A percentile compares a stretch with the other conserved stretches of the same genome.
phyloP scores from a whole-genome alignment of 2,113 vertebrate genomes.

The Callopanchax toddi region DNA sequence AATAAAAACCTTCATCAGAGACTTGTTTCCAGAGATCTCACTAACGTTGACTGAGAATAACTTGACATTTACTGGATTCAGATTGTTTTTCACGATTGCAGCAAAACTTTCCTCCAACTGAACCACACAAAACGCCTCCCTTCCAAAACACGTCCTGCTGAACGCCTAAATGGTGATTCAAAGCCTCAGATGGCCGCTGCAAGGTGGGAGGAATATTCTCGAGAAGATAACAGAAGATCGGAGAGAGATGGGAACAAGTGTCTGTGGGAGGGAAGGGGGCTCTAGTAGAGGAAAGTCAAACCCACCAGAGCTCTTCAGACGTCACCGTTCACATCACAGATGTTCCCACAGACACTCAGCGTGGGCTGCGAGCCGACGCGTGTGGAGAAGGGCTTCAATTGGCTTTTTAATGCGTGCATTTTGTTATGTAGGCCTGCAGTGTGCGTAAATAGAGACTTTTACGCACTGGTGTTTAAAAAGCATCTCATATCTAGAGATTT shows the following conservation, averaged over 20 bases:
- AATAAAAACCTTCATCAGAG: too few relatives aligned
- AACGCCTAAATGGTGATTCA: conserved; percentile 14
- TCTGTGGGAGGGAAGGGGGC: conserved; percentile 61
- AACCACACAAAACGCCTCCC: background rate
- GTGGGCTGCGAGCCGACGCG: conserved; percentile 68
- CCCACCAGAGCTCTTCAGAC: conserved; percentile 72
- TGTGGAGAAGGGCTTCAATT: conserved; percentile 54
- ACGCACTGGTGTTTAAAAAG: conserved; percentile 24
- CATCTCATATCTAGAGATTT: background rate
- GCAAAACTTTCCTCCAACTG: conserved; percentile 11
- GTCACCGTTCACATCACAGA: conserved; percentile 76
- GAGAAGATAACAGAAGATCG: conserved; percentile 52
- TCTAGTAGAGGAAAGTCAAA: conserved; percentile 70
- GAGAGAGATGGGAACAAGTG: conserved; percentile 32
- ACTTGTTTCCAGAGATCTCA: too few relatives aligned
- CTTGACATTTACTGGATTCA: background rate
- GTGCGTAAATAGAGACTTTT: conserved; percentile 51
- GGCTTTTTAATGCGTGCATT: conserved; percentile 19
- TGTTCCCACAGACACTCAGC: conserved; percentile 74
- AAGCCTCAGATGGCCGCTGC: conserved; percentile 56
- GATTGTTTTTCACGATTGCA: background rate
- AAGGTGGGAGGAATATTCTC: conserved; percentile 71
- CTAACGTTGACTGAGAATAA: background rate
- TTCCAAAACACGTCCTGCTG: background rate
- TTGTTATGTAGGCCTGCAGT: conserved; percentile 45